Evolutionary conservation across 1,140 invertebrate genomes (phyloP), one percentile per base, ranked within the genome.

Genomic region (Lasaia peninsularis): DNA sequence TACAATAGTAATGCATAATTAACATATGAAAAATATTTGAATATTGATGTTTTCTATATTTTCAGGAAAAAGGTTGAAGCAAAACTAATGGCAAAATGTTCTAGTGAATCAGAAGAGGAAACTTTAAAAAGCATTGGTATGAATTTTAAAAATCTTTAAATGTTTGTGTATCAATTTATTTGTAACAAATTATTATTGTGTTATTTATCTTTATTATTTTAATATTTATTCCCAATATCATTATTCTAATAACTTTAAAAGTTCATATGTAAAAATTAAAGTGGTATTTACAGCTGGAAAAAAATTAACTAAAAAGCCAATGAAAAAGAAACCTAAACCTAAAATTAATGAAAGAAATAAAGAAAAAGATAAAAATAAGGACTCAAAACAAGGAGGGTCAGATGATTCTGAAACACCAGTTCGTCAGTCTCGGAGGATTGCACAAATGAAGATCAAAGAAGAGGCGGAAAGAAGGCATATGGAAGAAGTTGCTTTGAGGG

Each of bases 371-470:
- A 58, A 14, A 32, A 58, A 18, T 65, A 56, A 40, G 60, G 32
- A 60, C 67, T 67, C 5, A 67, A 71, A 0, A 62, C 83, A 5
- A 85, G 86, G 35, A 57, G 81, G 10, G n/a, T 44, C 35, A 11
- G 53, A 56, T 14, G 53, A 56, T 40, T 56, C 53, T 6, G 53
- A 56, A 18, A 89, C 91, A 3, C 92, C 93, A 0, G 92, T 95
- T 2, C 83, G 95, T 12, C 94, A 95, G 68, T 96, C 95, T 6
- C 90, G 95, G 2, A 89, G 96, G 51, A 96, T 97, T 68, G 96
- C 96, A 0, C 95, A 96, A 72, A 91, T 96, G 60, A 95, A 96
- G 67, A 96, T 96, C 50, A 95, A 94, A 60, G 95, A 96, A 73
- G 94, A 96, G 78, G 93, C 94, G 0, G 94, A 96, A 53, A 77